Base-by-base conservation (phyloP, 2,113 vertebrate species). In the Edolisoma coerulescens region DNA sequence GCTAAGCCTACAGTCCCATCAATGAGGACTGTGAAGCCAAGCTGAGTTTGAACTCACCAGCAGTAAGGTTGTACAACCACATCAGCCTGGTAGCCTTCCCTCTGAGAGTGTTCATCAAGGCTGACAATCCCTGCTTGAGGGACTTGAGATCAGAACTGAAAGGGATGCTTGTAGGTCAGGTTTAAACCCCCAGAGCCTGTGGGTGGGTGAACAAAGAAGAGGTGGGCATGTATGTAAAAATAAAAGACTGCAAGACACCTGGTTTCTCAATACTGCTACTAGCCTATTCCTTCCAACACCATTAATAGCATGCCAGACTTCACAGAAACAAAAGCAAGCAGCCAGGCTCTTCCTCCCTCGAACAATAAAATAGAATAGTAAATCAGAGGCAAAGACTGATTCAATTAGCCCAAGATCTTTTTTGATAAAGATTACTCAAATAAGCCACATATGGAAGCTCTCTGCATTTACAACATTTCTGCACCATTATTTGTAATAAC, bases 321-420 rank as follows among this genome's bases (percentile, higher is more conserved):
- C 77, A 93, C 71, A 77, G 82, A 95, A 95, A 91, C 80, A 95
- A 93, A 97, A 81, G 80, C 64, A 85, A 70, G 56, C 41, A 87
- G 67, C 42, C 78, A 71, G 53, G 42, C 63, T 59, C 64, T 77
- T 91, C 86, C 85, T 91, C 92, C 93, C 76, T 81, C 45, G 1
- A 81, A 83, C 63, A 91, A 86, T 71, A 73, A 95, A 94, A 96
- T 13, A 85, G 75, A 73, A 83, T 68, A 92, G 82, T 90, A 64
- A 47, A 88, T 44, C 59, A 94, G 81, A 89, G 24, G 59, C 73
- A 81, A 76, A 91, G 74, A 69, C 10, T 32, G 86, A 96, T 93
- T 97, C 97, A 96, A 89, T 97, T 95, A 98, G 90, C 78, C 88
- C 57, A 42, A 95, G 96, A 96, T 94, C 87, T 94, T 90, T 93